phyloP scores from a whole-genome alignment of 2,113 vertebrate species.

The Natator depressus region DNA sequence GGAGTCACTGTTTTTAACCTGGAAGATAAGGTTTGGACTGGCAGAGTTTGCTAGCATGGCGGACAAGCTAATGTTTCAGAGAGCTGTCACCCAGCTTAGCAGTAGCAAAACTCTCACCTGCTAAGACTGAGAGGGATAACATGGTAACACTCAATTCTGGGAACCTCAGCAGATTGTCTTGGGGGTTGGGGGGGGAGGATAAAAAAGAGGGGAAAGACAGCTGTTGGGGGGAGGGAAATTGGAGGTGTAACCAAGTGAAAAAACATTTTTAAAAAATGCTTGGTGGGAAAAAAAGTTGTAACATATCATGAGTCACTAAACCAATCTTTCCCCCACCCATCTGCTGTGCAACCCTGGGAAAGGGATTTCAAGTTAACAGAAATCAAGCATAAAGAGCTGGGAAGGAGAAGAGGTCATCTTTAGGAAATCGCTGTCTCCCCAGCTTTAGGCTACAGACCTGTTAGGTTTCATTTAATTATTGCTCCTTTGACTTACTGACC shows the following conservation, averaged over 20 bases:
- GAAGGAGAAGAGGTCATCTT: neutral
- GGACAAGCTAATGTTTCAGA: neutral
- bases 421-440: fast-evolving
- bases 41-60: neutral
- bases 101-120: neutral
- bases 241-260: neutral
- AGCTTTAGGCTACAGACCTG: neutral
- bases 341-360: neutral
- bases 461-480: neutral
- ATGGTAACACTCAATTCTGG: neutral
- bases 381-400: neutral
- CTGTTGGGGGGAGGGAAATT: neutral
- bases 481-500: neutral
- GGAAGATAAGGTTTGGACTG: neutral
- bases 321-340: neutral
- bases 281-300: neutral
- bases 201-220: neutral
- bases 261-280: neutral
- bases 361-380: neutral
- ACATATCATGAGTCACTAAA: neutral
- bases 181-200: neutral
- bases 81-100: neutral
- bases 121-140: neutral
- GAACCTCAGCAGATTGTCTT: neutral
- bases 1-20: neutral